These are phyloP conservation scores for Drosophila mimetica DNA, from an alignment of 2,888 invertebrate genomes.

Conservation along the genomic window DNA sequence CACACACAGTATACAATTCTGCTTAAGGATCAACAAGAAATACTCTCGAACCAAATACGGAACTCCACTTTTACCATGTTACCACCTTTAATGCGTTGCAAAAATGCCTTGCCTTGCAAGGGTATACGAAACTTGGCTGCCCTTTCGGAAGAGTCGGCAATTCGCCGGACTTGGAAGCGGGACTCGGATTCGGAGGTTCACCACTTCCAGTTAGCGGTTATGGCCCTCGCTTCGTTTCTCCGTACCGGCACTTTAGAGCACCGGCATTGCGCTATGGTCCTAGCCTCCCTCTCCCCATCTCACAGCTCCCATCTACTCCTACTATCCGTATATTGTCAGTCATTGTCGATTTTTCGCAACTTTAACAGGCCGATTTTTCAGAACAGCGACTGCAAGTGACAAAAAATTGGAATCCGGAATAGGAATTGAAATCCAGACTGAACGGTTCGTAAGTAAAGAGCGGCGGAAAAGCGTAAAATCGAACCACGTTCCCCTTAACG, in stretches of 20 bases:
- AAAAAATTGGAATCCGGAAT: conserved; percentile 1
- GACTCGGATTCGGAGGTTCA: conserved; percentile 43
- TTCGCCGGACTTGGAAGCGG: conserved; percentile 19
- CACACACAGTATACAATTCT: too few species aligned
- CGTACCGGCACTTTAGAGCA: conserved; percentile 51
- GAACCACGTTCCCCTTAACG: too few species aligned
- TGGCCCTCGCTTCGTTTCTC: conserved; percentile 6
- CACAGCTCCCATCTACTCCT: not conserved
- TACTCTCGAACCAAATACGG: too few species aligned
- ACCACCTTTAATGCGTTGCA: too few species aligned
- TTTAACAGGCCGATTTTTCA: not conserved
- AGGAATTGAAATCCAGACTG: conserved; percentile 5
- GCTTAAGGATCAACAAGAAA: too few species aligned
- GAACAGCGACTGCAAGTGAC: conserved; percentile 17
- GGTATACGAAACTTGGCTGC: conserved; percentile 10
- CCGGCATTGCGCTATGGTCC: conserved; percentile 15
- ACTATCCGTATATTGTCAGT: conserved; percentile 48
- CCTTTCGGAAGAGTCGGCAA: conserved; percentile 9
- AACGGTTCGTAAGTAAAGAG: not conserved
- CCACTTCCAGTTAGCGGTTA: conserved; percentile 42
- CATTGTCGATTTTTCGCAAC: conserved; percentile 57
- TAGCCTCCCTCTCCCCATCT: conserved; percentile 7
- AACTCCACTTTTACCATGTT: too few species aligned
- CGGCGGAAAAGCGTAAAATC: conserved; percentile 29
- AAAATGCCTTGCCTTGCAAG: conserved; percentile 4